Evolutionary conservation across 2,113 vertebrate species (phyloP).

Genomic region (Pleuronectes platessa): DNA sequence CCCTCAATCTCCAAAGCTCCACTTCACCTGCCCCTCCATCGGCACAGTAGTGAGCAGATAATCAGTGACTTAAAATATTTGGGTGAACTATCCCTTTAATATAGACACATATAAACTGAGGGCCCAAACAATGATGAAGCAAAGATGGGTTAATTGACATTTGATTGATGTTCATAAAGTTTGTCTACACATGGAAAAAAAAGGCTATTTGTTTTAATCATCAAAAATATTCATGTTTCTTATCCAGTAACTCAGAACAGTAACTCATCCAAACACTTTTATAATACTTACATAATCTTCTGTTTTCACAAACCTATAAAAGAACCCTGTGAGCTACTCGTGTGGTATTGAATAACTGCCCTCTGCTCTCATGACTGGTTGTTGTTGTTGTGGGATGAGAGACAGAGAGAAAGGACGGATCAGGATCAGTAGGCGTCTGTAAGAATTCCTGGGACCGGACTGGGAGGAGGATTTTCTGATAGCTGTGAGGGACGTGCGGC

Average conservation of each 20-base stretch:
- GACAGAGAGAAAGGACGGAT: slow-evolving; percentile 13
- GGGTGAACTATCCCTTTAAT: too few species aligned
- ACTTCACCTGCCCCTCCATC: too few species aligned
- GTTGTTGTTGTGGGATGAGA: slow-evolving; percentile 18
- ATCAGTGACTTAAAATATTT: too few species aligned
- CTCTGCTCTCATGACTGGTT: background rate
- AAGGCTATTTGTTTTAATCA: too few species aligned
- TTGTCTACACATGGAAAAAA: background rate
- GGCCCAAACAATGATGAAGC: background rate
- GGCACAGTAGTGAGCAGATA: too few species aligned
- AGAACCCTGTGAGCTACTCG: background rate
- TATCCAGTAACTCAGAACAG: background rate
- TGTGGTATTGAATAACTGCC: background rate
- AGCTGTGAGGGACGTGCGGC: slow-evolving; percentile 39
- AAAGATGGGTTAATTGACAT: background rate
- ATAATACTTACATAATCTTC: background rate
- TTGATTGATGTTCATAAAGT: too few species aligned
- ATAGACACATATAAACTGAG: too few species aligned
- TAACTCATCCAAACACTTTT: background rate
- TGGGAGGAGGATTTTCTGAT: slow-evolving; percentile 49
- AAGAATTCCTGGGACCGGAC: slow-evolving; percentile 49
- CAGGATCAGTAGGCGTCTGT: slow-evolving; percentile 54
- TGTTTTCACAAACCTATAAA: background rate
- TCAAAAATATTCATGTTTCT: background rate
- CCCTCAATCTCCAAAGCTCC: too few species aligned